A percentile compares a stretch with the other conserved stretches of the same genome.
These are phyloP conservation scores for Ooceraea biroi DNA, from an alignment of 1,140 invertebrate genomes.

Conservation along the genomic window DNA sequence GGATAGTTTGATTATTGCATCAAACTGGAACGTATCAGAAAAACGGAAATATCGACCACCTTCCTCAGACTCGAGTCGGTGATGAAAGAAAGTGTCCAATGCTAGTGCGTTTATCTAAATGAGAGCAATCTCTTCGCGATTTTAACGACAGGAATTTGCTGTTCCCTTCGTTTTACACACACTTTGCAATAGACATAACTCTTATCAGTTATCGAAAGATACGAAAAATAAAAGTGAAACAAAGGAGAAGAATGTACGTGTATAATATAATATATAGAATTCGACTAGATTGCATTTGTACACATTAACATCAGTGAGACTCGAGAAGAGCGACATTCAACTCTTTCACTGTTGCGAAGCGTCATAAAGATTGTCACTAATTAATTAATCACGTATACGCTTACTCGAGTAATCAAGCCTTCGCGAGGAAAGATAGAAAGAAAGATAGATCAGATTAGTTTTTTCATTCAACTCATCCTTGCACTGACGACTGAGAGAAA, in stretches of 20 bases:
- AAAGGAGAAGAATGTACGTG: not conserved
- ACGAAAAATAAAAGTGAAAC: not conserved
- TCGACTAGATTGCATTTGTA: not conserved
- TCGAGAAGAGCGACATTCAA: not conserved
- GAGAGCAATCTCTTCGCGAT: not conserved
- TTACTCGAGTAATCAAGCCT: not conserved
- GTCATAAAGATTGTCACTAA: not conserved
- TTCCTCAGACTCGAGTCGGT: not conserved
- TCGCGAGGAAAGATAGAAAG: not conserved
- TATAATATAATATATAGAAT: not conserved
- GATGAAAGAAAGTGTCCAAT: not conserved
- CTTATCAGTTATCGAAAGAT: not conserved
- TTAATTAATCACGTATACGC: not conserved
- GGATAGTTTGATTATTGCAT: not conserved
- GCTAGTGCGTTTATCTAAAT: not conserved
- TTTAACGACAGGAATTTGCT: not conserved
- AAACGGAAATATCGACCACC: not conserved
- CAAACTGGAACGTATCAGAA: conserved; percentile 12
- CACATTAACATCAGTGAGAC: not conserved
- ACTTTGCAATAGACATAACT: conserved; percentile 10
- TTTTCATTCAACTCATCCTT: no score
- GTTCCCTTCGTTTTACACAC: not conserved
- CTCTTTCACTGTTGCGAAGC: not conserved
- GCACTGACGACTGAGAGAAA: no score
- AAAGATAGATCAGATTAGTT: no score